phyloP scores from a whole-genome alignment of 2,797 vertebrate genomes.

The Nyctalus aviator region DNA sequence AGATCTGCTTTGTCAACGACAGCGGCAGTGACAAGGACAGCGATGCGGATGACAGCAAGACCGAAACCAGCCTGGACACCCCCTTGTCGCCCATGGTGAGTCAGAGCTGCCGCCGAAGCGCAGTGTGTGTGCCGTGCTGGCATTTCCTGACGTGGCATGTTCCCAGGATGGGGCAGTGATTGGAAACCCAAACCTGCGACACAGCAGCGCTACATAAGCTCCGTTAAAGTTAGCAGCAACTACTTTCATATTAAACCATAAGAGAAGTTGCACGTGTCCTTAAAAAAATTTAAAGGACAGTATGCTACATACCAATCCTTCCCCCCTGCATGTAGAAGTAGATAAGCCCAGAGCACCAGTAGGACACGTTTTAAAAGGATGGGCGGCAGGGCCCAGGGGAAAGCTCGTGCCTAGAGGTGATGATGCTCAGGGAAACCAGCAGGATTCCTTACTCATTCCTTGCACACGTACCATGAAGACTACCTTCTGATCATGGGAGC shows the following conservation, averaged over 20 bases:
- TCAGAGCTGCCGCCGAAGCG: not conserved
- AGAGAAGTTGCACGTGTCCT: not conserved
- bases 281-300: not conserved
- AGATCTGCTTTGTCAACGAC: constrained; percentile 99
- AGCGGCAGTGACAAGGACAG: constrained; percentile 99
- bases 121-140: not conserved
- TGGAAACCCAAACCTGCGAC: not conserved
- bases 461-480: not conserved
- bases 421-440: not conserved
- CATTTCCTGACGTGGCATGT: not conserved
- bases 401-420: too few relatives aligned
- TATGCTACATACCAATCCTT: not conserved
- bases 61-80: constrained; percentile 98
- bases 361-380: not conserved
- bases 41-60: constrained; percentile 98
- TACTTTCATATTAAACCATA: not conserved
- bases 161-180: not conserved
- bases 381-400: not conserved
- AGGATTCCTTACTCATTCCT: not conserved
- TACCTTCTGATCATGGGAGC: not conserved
- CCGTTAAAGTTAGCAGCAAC: not conserved
- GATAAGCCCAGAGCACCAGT: not conserved
- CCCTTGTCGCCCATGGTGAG: constrained; percentile 96
- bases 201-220: too few relatives aligned
- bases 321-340: not conserved